Evolutionary conservation across 2,888 invertebrate species (phyloP).

Genomic region (Lithophane socia): DNA sequence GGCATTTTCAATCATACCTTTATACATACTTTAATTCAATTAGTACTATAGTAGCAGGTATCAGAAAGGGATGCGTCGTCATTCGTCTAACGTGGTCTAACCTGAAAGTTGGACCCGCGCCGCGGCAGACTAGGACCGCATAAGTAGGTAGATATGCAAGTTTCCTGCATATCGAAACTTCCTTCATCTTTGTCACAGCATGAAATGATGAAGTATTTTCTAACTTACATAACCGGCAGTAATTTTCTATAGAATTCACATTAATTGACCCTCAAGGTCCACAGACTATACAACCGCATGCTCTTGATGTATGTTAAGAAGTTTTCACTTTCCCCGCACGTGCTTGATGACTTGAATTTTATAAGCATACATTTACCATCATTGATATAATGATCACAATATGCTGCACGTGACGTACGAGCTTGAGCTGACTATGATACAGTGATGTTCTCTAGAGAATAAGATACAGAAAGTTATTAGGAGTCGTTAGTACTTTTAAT

Average conservation of each 20-base stretch:
- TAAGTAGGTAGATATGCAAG: background rate
- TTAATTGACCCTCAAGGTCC: conserved; percentile 26
- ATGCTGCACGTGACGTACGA: background rate
- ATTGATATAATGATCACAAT: conserved; percentile 10
- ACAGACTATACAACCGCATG: background rate
- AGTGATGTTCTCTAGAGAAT: background rate
- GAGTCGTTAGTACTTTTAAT: background rate
- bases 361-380: conserved; percentile 26
- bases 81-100: background rate
- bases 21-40: background rate
- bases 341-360: conserved; percentile 38
- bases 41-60: background rate
- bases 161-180: conserved; percentile 10
- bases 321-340: conserved; percentile 44
- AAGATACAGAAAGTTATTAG: background rate
- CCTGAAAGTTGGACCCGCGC: background rate
- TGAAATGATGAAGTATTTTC: background rate
- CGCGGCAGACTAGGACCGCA: background rate
- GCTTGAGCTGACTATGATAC: background rate
- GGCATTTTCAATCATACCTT: background rate
- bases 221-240: conserved; percentile 15
- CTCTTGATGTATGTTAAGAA: conserved; percentile 20
- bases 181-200: background rate
- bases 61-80: background rate
- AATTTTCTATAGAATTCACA: conserved; percentile 25